Conservation (phyloP, 1,140 invertebrate species). For the Eupristina koningsbergeri region DNA sequence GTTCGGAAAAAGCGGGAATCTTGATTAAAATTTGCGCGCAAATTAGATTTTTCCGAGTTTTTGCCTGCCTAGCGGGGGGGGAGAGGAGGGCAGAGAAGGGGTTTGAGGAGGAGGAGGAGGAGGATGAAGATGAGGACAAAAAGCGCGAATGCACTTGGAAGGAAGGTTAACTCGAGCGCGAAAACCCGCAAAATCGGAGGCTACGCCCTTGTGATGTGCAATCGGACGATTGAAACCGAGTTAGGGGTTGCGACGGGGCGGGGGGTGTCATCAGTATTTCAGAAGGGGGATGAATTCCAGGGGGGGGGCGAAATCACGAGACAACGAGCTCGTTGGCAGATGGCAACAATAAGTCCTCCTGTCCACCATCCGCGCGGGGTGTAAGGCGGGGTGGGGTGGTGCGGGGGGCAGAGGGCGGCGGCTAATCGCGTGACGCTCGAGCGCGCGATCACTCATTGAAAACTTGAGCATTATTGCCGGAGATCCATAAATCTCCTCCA, state of each 20-base stretch:
- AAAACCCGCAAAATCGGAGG: not conserved
- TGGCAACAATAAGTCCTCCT: not conserved
- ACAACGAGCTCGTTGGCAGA: not conserved
- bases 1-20: no score
- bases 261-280: not conserved
- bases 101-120: no score
- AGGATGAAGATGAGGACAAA: no score
- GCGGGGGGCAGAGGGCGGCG: not conserved
- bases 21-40: no score
- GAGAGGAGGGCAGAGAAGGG: no score
- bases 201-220: not conserved
- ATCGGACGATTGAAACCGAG: not conserved
- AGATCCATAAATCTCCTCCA: not conserved
- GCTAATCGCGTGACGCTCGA: not conserved
- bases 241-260: not conserved
- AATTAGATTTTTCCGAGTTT: no score
- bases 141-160: no score
- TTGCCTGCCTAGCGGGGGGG: no score
- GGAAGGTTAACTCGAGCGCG: no score
- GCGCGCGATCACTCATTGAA: conserved; percentile 14
- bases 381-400: not conserved
- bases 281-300: no score
- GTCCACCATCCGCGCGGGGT: not conserved
- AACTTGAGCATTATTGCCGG: not conserved
- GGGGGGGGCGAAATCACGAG: not conserved